phyloP scores from a whole-genome alignment of 2,797 vertebrate genomes.

The Rhynchotus rufescens region DNA sequence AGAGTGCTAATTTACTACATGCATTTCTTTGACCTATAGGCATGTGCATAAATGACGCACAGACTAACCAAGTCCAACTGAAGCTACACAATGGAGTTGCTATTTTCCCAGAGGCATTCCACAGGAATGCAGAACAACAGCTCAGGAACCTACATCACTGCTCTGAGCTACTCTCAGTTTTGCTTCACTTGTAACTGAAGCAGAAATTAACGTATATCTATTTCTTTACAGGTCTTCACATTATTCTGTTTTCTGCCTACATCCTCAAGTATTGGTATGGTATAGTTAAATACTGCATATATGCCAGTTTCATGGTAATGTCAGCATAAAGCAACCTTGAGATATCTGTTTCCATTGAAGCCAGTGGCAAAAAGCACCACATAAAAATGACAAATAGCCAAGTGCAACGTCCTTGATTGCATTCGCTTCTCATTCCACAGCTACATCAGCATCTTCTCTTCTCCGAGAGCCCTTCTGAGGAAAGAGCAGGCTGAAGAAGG shows the following conservation, averaged over 20 bases:
- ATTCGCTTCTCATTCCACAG: not conserved
- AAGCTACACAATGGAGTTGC: not conserved
- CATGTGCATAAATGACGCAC: not conserved
- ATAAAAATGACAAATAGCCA: not conserved
- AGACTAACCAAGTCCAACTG: not conserved
- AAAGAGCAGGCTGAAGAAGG: not conserved
- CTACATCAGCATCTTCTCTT: not conserved
- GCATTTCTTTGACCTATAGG: not conserved
- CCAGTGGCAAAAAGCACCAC: not conserved
- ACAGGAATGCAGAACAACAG: not conserved
- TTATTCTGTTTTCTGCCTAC: not conserved
- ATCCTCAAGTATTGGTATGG: not conserved
- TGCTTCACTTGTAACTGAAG: not conserved
- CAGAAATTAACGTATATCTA: not conserved
- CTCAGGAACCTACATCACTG: not conserved
- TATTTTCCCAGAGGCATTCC: not conserved
- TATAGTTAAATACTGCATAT: not conserved
- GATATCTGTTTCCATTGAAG: not conserved
- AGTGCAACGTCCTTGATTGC: fast-evolving
- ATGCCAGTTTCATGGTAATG: not conserved
- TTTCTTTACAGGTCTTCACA: not conserved
- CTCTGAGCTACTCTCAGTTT: not conserved
- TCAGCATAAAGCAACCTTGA: not conserved
- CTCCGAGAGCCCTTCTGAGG: not conserved
- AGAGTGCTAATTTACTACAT: not conserved